These are phyloP conservation scores for Drosophila hydei DNA, from an alignment of 1,140 invertebrate genomes.

Conservation along the genomic window DNA sequence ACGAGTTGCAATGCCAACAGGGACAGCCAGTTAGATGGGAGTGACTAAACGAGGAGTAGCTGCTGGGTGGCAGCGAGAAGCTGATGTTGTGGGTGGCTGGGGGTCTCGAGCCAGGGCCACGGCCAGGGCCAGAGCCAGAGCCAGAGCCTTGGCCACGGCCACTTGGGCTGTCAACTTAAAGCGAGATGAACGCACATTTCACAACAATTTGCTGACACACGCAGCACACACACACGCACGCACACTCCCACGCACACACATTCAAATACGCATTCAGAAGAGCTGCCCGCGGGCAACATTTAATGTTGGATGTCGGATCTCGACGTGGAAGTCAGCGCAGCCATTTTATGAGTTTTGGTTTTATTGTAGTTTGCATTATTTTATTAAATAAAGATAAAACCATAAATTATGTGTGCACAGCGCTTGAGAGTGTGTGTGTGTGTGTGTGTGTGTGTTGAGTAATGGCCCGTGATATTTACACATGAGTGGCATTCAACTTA, in stretches of 20 bases:
- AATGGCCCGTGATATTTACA: constrained; percentile 77
- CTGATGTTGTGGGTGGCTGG: background rate
- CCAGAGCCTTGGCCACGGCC: constrained; percentile 28
- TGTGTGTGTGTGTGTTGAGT: constrained; percentile 56
- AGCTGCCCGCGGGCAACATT: constrained; percentile 10
- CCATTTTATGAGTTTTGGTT: constrained; percentile 50
- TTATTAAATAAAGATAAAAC: constrained; percentile 80
- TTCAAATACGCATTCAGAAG: background rate
- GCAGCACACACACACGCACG: constrained; percentile 24
- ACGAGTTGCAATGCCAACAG: constrained; percentile 4
- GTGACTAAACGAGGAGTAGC: no score
- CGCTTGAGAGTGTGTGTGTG: constrained; percentile 10
- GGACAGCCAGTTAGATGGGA: constrained; percentile 2
- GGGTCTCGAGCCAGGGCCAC: background rate
- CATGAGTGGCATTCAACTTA: constrained; percentile 68
- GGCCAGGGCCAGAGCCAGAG: background rate
- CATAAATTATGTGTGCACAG: constrained; percentile 75
- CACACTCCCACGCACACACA: constrained; percentile 6
- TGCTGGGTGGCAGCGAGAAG: no score
- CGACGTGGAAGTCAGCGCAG: constrained; percentile 13
- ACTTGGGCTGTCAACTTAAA: constrained; percentile 53
- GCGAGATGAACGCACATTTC: constrained; percentile 49
- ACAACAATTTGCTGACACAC: constrained; percentile 66
- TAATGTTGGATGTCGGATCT: constrained; percentile 19
- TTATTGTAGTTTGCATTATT: constrained; percentile 70